Conservation (phyloP, 1,140 invertebrate genomes). For the Berghia stephanieae region DNA sequence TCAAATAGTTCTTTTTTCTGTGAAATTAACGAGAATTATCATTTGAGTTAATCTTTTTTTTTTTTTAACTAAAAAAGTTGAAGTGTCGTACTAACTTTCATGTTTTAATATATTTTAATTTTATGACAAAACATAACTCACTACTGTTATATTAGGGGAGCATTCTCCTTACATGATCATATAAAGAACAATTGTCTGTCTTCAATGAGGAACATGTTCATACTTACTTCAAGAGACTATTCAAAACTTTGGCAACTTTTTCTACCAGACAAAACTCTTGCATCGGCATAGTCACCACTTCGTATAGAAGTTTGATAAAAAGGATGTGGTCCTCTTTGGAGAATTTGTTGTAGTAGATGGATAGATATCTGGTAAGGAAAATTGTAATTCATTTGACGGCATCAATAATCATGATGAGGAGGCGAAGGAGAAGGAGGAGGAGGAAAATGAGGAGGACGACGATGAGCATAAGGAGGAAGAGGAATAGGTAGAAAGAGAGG, state of each 20-base stretch:
- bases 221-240: conserved; percentile 67
- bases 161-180: background rate
- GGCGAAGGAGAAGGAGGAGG: background rate
- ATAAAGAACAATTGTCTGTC: background rate
- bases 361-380: conserved; percentile 73
- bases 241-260: conserved; percentile 71
- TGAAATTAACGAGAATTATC: conserved; percentile 65
- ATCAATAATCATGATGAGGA: background rate
- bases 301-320: conserved; percentile 86
- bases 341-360: conserved; percentile 86
- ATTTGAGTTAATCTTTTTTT: background rate
- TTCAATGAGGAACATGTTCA: conserved; percentile 1
- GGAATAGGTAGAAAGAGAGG: background rate
- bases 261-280: conserved; percentile 79
- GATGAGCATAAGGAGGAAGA: background rate
- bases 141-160: background rate
- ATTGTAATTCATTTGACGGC: background rate
- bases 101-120: background rate
- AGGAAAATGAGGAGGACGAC: background rate
- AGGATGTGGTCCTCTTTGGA: conserved; percentile 88
- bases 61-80: background rate
- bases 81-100: background rate
- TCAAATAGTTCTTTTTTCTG: conserved; percentile 80
- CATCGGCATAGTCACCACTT: conserved; percentile 79
- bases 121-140: background rate